Conservation (phyloP, 2,888 invertebrate genomes). For the Exocentrus adspersus region DNA sequence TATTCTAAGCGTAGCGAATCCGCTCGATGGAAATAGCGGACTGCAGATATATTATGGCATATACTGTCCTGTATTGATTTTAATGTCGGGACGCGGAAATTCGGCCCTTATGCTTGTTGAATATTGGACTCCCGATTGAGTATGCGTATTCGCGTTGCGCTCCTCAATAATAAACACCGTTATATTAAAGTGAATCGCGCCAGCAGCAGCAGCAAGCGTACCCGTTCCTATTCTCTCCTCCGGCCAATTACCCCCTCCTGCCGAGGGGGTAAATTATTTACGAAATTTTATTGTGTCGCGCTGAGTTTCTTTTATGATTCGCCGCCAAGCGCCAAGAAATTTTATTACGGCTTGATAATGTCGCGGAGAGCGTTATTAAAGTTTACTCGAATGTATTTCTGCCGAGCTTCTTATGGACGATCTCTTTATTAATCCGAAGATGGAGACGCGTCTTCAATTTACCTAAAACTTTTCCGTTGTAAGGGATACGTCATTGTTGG, state of each 20-base stretch:
- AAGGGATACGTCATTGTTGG: too few relatives aligned
- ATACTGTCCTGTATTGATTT: slow-evolving; percentile 64
- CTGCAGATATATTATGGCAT: slow-evolving; percentile 64
- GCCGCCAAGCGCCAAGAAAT: slow-evolving; percentile 60
- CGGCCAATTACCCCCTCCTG: slow-evolving; percentile 30
- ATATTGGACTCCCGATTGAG: slow-evolving; percentile 56
- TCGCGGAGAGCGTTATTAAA: slow-evolving; percentile 49
- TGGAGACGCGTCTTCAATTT: too few relatives aligned
- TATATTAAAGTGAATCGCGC: slow-evolving; percentile 35
- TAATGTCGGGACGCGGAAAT: slow-evolving; percentile 60
- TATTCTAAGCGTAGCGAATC: too few relatives aligned
- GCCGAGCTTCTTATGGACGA: too few relatives aligned
- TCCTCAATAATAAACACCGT: slow-evolving; percentile 61
- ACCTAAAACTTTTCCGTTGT: too few relatives aligned
- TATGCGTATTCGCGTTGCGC: slow-evolving; percentile 57
- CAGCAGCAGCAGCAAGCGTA: slow-evolving; percentile 14
- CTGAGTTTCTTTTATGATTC: slow-evolving; percentile 56
- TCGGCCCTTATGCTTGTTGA: slow-evolving; percentile 55
- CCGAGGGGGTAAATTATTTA: slow-evolving; percentile 59
- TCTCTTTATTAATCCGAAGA: too few relatives aligned
- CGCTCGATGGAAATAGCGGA: slow-evolving; percentile 60
- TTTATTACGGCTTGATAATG: slow-evolving; percentile 70
- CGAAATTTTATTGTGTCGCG: slow-evolving; percentile 57
- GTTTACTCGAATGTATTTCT: slow-evolving; percentile 25
- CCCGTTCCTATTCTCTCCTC: not conserved